Base-by-base conservation (phyloP, 1,140 invertebrate species). In the Cyclina sinensis region DNA sequence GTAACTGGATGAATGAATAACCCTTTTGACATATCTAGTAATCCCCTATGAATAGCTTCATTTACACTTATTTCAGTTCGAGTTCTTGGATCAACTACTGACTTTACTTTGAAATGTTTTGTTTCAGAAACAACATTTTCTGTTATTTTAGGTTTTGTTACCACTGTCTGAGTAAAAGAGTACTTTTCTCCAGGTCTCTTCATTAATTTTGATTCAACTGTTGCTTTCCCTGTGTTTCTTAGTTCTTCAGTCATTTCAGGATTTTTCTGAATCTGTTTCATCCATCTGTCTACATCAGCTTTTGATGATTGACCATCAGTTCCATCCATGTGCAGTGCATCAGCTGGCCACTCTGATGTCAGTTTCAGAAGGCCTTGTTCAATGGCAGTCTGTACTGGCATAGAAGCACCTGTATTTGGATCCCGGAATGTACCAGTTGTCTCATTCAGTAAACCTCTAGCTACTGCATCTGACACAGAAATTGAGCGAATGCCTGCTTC, bases 341-440 rank as follows among this genome's bases (percentile, higher is more conserved):
- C 97, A 98, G 54, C 51, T 30, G 98, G 96, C n/a, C 98, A 97
- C 46, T 98, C 95, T 83, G 97, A 97, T 89, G 97, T 97, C 18
- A 97, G 96, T 95, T 97, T 97, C 43, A 99, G 97, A 32, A 99
- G 97, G 54, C 97, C 97, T 86, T 97, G 96, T 87, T 97, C 96
- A 81, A 99, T 97, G 9, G 98, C 98, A 89, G 98, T 97, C 79
- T 98, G 97, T 3, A 99, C 94, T 30, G 97, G 98, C 92, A 98
- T 96, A 48, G 96, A 96, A 73, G 97, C 96, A 48, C 97, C 97
- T 91, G 98, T 97, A 57, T 97, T 97, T n/a, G 97, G 97, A 89
- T 99, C 97, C 16, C 97, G 96, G 94, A 99, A 97, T 70, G 97
- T 96, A 7, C 98, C 98, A 68, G 97, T 97, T 79, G 97, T 96